phyloP scores from a whole-genome alignment of 1,140 invertebrate genomes.

The Drosophila jambulina region DNA sequence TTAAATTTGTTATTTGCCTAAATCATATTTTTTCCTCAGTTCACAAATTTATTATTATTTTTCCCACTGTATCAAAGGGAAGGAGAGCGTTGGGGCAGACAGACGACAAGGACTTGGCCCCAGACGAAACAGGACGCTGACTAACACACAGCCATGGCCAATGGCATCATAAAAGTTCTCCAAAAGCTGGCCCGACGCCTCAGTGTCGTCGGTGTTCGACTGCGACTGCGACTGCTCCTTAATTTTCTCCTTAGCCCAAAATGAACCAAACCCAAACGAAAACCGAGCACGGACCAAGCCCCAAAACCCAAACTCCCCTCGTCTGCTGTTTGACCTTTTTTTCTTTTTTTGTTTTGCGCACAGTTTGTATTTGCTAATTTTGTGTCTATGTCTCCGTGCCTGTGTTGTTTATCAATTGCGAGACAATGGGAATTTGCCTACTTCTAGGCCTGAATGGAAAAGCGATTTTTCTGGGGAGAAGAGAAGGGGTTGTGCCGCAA shows the following conservation, averaged over 20 bases:
- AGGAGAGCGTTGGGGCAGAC: slow-evolving; percentile 10
- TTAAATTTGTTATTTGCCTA: too few species aligned
- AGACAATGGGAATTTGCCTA: slow-evolving; percentile 45
- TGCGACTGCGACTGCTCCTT: slow-evolving; percentile 31
- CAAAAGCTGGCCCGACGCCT: slow-evolving; percentile 39
- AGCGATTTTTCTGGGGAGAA: slow-evolving; percentile 9
- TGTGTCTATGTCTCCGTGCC: slow-evolving; percentile 18
- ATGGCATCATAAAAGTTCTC: slow-evolving; percentile 75
- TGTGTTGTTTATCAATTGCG: slow-evolving; percentile 46
- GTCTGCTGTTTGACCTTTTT: slow-evolving; percentile 74
- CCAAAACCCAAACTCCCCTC: slow-evolving; percentile 6
- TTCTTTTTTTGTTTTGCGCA: slow-evolving; percentile 21
- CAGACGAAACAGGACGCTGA: slow-evolving; percentile 55
- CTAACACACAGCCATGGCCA: slow-evolving; percentile 57
- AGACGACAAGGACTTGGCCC: slow-evolving; percentile 45
- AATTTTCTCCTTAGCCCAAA: slow-evolving; percentile 39
- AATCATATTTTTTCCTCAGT: neutral
- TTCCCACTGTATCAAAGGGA: neutral
- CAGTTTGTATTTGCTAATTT: slow-evolving; percentile 63
- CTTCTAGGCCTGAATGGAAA: slow-evolving; percentile 39
- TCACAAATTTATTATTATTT: too few species aligned
- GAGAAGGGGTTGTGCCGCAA: neutral
- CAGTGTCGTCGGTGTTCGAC: slow-evolving; percentile 30
- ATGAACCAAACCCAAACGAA: slow-evolving; percentile 2
- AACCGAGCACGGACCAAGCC: neutral